Conservation (phyloP, 2,797 vertebrate species). For the Hemitrygon akajei region DNA sequence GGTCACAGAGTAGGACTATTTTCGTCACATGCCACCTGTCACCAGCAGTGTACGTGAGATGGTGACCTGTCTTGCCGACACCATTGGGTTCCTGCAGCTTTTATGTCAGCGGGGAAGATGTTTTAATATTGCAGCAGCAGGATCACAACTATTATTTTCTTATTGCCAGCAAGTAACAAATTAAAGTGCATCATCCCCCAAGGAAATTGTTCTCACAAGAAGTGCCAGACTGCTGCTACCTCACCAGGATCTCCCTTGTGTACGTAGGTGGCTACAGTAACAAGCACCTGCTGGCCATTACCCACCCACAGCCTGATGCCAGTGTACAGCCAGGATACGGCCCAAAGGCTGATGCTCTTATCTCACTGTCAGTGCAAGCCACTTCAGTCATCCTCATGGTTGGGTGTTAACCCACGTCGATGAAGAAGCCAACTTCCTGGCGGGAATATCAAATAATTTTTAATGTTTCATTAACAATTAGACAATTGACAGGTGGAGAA, state of each 20-base stretch:
- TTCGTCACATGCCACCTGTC: slow-evolving; percentile 18
- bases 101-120: background rate
- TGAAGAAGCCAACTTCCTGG: background rate
- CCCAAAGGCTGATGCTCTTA: background rate
- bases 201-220: slow-evolving; percentile 6
- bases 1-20: slow-evolving; percentile 6
- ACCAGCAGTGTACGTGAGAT: background rate
- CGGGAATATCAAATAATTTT: background rate
- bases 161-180: background rate
- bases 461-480: background rate
- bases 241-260: background rate
- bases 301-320: background rate
- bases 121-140: background rate
- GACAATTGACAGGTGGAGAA: background rate
- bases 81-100: too few relatives aligned
- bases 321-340: background rate
- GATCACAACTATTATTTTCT: background rate
- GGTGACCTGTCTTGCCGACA: background rate
- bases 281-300: background rate
- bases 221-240: background rate
- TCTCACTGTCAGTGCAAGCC: background rate
- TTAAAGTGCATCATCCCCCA: background rate
- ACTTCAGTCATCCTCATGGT: background rate
- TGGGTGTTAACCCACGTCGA: background rate
- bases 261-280: background rate